Percentiles rank a stretch among this genome's conserved stretches.
Conservation (phyloP, 2,113 vertebrate genomes). For the Caracal caracal region DNA sequence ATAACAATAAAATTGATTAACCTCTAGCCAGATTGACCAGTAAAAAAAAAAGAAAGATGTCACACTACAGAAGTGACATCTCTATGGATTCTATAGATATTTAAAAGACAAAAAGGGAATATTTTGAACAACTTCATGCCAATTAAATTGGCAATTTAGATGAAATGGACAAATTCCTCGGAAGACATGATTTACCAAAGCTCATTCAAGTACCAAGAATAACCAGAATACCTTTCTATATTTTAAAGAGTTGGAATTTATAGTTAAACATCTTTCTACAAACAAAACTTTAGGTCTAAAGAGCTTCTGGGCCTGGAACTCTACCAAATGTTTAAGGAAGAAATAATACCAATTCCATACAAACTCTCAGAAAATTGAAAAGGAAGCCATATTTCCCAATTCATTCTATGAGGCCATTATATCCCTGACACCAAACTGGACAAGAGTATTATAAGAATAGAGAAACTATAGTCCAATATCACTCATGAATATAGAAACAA, state of each 20-base stretch:
- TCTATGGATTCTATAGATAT: not conserved
- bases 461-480: not conserved
- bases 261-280: not conserved
- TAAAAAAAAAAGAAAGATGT: not conserved
- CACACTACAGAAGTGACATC: not conserved
- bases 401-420: not conserved
- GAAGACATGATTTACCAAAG: not conserved
- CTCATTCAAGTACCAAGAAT: not conserved
- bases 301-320: not conserved
- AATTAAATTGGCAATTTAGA: not conserved
- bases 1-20: not conserved
- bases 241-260: not conserved
- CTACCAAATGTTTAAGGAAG: not conserved
- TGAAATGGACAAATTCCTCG: not conserved
- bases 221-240: not conserved
- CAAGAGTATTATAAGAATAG: not conserved
- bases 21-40: not conserved
- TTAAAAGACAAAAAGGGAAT: not conserved
- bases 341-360: not conserved
- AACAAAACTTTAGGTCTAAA: not conserved
- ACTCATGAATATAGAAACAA: not conserved
- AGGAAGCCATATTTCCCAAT: not conserved
- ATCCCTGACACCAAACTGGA: not conserved
- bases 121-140: not conserved
- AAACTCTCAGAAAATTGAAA: not conserved